Evolutionary conservation across 2,113 vertebrate species (phyloP), one percentile per base, ranked within the genome.

Genomic region (Chloropsis hardwickii): DNA sequence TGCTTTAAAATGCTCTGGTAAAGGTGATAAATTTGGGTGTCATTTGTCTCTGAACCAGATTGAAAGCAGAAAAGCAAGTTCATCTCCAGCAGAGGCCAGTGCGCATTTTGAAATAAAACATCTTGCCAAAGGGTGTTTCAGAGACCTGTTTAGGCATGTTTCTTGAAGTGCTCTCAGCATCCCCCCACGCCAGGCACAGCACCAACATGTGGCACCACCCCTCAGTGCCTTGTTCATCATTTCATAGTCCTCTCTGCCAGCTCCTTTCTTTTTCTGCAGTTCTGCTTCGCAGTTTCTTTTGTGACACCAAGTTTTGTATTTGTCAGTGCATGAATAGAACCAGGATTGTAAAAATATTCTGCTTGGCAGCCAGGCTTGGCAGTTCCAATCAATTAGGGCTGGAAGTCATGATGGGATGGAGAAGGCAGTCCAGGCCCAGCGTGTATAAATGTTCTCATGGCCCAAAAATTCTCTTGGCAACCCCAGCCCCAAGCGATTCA

Each of bases 391-490:
- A 95, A 96, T 96, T 97, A 97, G 70, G 81, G 80, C 85, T 81
- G 87, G 93, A 97, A 96, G 94, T 96, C 94, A 94, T 65, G 88
- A 94, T 39, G 72, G 72, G 90, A 74, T 54, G 35, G 79, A 94
- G 86, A 79, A 95, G 60, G 79, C 64, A 90, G 90, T 80, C 48
- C 65, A 86, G 91, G 76, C 62, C 42, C 64, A 62, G 86, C 54
- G 9, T 9, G 8, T 83, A 91, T 40, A 90, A 83, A 92, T 95
- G 81, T 94, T 94, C 88, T 95, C 90, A 96, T 94, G 81, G 66
- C 50, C 72, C 80, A 96, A 95, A 97, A 95, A 96, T 96, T 94
- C 66, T 95, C 86, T 94, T 96, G 93, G 96, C 95, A 92, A 81
- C 4, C 21, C 25, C 31, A 91, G 44, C 12, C 40, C n/a, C 58